These are phyloP conservation scores for Boloria selene DNA, from an alignment of 2,888 invertebrate genomes.

Conservation along the genomic window DNA sequence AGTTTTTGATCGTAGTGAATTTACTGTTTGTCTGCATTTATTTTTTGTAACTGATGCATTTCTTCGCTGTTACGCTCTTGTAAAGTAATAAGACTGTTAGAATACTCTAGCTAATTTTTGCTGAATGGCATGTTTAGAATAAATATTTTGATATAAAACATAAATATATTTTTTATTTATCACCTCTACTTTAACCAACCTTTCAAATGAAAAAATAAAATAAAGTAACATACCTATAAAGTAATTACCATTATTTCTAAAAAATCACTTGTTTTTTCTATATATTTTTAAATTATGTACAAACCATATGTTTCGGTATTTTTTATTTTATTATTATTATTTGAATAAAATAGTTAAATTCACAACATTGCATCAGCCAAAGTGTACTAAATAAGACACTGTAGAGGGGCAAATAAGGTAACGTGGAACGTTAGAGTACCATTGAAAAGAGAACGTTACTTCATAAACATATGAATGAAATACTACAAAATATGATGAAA, in stretches of 20 bases:
- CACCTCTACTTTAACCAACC: conserved; percentile 17
- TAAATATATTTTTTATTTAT: conserved; percentile 44
- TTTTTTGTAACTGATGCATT: conserved; percentile 71
- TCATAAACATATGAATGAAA: conserved; percentile 26
- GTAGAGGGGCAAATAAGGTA: conserved; percentile 30
- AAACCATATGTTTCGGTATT: too few species aligned
- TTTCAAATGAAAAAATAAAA: neutral
- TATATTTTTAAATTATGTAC: neutral
- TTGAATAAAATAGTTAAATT: conserved; percentile 24
- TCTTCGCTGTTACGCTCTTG: conserved; percentile 74
- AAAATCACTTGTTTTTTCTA: too few species aligned
- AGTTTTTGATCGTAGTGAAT: conserved; percentile 45
- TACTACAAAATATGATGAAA: conserved; percentile 4
- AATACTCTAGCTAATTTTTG: conserved; percentile 76
- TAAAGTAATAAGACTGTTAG: conserved; percentile 81
- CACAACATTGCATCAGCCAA: conserved; percentile 57
- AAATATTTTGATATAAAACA: conserved; percentile 59
- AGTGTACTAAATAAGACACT: conserved; percentile 25
- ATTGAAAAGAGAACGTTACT: conserved; percentile 32
- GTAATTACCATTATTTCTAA: too few species aligned
- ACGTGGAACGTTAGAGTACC: conserved; percentile 12
- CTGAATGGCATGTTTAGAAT: conserved; percentile 64
- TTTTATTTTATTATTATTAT: neutral
- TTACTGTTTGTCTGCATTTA: conserved; percentile 60
- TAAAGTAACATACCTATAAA: too few species aligned